Base-by-base conservation (phyloP, 2,113 vertebrate species). In the Cryptotis parvus region DNA sequence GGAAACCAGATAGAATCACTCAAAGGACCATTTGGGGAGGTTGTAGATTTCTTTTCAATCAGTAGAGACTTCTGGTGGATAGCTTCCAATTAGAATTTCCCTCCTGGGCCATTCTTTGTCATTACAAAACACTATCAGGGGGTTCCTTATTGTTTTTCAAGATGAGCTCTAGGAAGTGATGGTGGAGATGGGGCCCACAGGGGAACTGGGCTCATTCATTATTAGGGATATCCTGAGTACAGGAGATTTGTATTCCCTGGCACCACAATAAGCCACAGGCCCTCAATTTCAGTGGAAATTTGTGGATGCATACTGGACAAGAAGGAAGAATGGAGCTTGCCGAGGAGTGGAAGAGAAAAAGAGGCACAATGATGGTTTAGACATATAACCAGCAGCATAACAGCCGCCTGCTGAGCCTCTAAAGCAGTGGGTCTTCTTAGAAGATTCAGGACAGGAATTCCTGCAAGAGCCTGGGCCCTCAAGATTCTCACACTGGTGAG, bases 81-180 rank as follows among this genome's bases (percentile, higher is more conserved):
- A 52, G 35, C 77, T 89, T 91, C n/a, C n/a, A 61, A 20, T 41
- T 65, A 41, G 79, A 78, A 89, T 87, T 83, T 87, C 16, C 33
- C 68, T 78, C 49, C 84, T 70, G 81, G 92, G 27, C 41, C 61
- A 80, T 83, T 94, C 73, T 89, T 58, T 82, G 55, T 55, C 35
- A 74, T 43, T 49, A 68, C 39, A 65, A 89, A 92, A 65, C 33
- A 65, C n/a, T 66, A 91, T 41, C 22, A 27, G 90, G 61, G 39
- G 27, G 63, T 66, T 87, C 11, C 12, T 49, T 65, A 75, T 65
- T 88, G 72, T 4, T 18, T 76, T 93, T 86, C 78, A 41, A 58
- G 29, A 49, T 11, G 22, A 74, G 39, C 35, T 78, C 84, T 18
- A 43, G 35, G 74, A 81, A 83, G 61, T 22, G 33, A 37, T 83